Conservation (phyloP, 2,797 vertebrate species). For the Momotus momota region DNA sequence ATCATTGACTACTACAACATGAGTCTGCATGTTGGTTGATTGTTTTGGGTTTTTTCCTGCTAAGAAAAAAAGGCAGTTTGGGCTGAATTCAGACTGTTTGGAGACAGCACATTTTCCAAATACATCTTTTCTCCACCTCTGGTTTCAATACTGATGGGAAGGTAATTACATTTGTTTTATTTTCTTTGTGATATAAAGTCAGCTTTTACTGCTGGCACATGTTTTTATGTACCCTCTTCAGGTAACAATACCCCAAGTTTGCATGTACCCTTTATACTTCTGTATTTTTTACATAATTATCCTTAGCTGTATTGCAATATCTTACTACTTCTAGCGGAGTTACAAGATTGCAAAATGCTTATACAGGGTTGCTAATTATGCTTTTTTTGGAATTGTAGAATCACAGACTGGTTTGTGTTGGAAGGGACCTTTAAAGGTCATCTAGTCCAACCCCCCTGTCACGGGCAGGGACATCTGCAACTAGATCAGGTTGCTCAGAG, state of each 20-base stretch:
- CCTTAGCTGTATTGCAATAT: background rate
- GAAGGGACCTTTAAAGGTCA: background rate
- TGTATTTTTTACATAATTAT: background rate
- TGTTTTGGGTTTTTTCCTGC: background rate
- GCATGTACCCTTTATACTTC: background rate
- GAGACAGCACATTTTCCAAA: background rate
- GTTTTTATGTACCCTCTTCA: background rate
- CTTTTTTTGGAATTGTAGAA: background rate
- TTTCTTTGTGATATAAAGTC: background rate
- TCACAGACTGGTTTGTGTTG: background rate
- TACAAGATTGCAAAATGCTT: background rate
- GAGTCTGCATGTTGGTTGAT: background rate
- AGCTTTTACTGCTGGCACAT: background rate
- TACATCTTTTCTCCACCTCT: background rate
- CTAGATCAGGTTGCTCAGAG: background rate
- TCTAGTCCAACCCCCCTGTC: background rate
- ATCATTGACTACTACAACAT: background rate
- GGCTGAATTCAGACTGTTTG: background rate
- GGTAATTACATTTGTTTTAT: background rate
- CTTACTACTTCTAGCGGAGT: background rate
- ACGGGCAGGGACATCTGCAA: rapidly evolving
- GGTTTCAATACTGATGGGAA: background rate
- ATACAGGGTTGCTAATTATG: background rate
- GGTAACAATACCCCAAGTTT: background rate
- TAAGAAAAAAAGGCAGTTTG: background rate